phyloP scores from a whole-genome alignment of 1,140 invertebrate species.

The Episyrphus balteatus region DNA sequence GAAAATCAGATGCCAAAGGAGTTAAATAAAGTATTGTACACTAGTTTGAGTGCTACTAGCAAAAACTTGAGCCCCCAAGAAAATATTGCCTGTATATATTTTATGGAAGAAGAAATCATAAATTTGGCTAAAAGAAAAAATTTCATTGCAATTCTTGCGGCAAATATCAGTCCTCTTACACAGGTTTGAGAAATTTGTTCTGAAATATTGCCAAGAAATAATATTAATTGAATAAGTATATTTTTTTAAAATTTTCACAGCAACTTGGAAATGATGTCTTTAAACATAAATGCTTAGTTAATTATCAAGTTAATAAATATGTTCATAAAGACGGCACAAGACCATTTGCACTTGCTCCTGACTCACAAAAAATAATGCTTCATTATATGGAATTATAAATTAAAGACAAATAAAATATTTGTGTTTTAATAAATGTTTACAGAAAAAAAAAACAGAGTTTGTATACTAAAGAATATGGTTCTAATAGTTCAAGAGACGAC shows the following conservation, averaged over 20 bases:
- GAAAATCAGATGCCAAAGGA: too few species aligned
- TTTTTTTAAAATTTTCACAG: constrained; percentile 42
- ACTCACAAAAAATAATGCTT: too few species aligned
- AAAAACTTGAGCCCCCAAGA: constrained; percentile 49
- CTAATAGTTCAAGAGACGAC: too few species aligned
- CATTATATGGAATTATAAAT: too few species aligned
- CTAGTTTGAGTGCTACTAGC: too few species aligned
- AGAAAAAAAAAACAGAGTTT: too few species aligned
- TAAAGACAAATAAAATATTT: too few species aligned
- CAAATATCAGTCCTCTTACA: constrained; percentile 74
- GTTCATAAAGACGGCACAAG: constrained; percentile 54
- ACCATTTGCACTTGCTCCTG: constrained; percentile 60
- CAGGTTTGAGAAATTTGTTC: constrained; percentile 28
- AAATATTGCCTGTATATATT: constrained; percentile 63
- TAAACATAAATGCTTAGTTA: constrained; percentile 62
- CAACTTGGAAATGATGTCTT: constrained; percentile 70
- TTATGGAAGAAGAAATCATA: constrained; percentile 64
- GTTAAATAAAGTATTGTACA: too few species aligned
- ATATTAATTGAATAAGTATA: constrained; percentile 3
- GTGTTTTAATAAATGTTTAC: too few species aligned
- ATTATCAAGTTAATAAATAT: constrained; percentile 72
- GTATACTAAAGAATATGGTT: too few species aligned
- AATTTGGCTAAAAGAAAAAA: constrained; percentile 48
- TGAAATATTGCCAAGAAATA: too few species aligned
- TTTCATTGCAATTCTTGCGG: constrained; percentile 68